Percentiles rank a stretch among this genome's conserved stretches.
phyloP scores from a whole-genome alignment of 2,888 invertebrate species.

The Limnephilus marmoratus region DNA sequence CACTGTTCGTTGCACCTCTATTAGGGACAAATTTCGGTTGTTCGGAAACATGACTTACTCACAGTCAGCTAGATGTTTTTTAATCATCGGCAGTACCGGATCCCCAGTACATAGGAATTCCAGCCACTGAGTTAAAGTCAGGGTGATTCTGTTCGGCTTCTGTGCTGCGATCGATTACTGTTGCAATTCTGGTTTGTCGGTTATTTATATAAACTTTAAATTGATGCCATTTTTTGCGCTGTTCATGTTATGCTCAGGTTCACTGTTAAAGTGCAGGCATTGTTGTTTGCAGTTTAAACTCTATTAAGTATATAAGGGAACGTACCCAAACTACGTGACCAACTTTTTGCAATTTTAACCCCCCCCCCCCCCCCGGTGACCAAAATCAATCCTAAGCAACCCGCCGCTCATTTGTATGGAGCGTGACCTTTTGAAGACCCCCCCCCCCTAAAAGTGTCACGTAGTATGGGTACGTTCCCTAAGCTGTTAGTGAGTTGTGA shows the following conservation, averaged over 20 bases:
- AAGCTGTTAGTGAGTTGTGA: background rate
- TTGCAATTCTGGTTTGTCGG: slow-evolving; percentile 2
- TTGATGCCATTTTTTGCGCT: background rate
- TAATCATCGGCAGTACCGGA: background rate
- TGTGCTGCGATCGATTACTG: background rate
- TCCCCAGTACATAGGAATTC: background rate
- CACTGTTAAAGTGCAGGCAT: background rate
- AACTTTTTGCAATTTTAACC: too few species aligned
- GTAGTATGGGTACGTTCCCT: too few species aligned
- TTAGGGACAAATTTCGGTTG: background rate
- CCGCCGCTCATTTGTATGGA: too few species aligned
- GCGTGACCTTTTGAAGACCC: too few species aligned
- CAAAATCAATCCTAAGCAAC: too few species aligned
- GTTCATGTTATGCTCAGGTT: background rate
- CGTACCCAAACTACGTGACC: too few species aligned
- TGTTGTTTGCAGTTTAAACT: background rate
- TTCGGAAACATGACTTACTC: background rate
- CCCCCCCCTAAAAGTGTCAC: too few species aligned
- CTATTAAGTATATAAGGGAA: background rate
- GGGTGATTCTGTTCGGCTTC: background rate
- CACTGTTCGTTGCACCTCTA: background rate
- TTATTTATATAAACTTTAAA: background rate
- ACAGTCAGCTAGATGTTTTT: background rate
- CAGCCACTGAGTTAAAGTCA: background rate
- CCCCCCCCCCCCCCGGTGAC: too few species aligned